phyloP scores from a whole-genome alignment of 2,888 invertebrate genomes.

The Eustalomyia histrio region DNA sequence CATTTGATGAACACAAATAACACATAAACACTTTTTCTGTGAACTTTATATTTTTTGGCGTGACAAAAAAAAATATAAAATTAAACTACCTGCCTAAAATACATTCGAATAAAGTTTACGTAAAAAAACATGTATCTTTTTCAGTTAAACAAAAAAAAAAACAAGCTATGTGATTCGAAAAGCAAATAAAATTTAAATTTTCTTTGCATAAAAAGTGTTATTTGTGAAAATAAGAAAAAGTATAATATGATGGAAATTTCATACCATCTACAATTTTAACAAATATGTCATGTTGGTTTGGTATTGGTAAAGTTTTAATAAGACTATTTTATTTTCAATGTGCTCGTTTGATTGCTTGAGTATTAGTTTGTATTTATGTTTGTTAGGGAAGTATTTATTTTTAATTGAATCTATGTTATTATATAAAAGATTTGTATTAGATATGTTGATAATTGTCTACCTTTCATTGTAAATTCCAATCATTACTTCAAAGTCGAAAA shows the following conservation, averaged over 20 bases:
- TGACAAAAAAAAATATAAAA: constrained; percentile 29
- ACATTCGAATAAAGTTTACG: constrained; percentile 29
- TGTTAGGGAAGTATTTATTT: not conserved
- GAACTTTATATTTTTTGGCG: not conserved
- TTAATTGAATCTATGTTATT: too few species aligned
- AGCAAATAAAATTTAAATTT: constrained; percentile 57
- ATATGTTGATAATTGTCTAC: too few species aligned
- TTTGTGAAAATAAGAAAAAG: not conserved
- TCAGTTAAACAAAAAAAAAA: constrained; percentile 27
- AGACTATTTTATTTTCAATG: constrained; percentile 1
- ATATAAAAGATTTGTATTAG: too few species aligned
- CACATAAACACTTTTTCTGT: constrained; percentile 29
- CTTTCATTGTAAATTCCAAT: too few species aligned
- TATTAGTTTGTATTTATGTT: not conserved
- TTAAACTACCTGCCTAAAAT: constrained; percentile 35
- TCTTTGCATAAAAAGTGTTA: not conserved
- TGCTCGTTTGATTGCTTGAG: constrained; percentile 12
- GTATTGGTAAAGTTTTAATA: constrained; percentile 18
- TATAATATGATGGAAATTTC: constrained; percentile 4
- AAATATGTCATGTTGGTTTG: constrained; percentile 11
- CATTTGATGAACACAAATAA: constrained; percentile 9
- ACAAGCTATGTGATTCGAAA: constrained; percentile 45
- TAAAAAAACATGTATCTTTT: not conserved
- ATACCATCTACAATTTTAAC: constrained; percentile 13
- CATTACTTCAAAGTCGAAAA: too few species aligned